phyloP scores from a whole-genome alignment of 1,140 invertebrate species.

The Drosophila erecta region DNA sequence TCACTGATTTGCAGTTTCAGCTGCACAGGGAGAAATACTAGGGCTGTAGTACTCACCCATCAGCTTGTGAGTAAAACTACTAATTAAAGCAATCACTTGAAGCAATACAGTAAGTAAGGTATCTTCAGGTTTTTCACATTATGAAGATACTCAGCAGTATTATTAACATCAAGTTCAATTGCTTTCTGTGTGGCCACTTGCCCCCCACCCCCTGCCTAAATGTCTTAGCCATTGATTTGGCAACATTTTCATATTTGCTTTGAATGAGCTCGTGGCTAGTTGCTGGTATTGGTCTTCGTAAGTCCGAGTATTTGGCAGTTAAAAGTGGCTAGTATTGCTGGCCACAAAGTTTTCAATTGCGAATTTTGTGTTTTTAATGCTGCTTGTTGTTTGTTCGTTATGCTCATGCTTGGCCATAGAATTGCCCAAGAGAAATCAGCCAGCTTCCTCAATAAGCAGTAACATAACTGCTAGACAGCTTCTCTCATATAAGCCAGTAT shows the following conservation, averaged over 20 bases:
- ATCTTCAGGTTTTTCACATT: too few relatives aligned
- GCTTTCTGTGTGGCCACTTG: not conserved
- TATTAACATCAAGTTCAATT: not conserved
- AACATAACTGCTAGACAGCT: not conserved
- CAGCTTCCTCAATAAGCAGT: slow-evolving; percentile 25
- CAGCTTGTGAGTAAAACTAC: too few relatives aligned
- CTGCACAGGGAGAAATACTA: slow-evolving; percentile 10
- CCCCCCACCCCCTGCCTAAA: not conserved
- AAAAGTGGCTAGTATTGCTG: slow-evolving; percentile 45
- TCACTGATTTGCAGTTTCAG: slow-evolving; percentile 13
- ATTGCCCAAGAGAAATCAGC: slow-evolving; percentile 38
- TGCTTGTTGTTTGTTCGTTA: slow-evolving; percentile 25
- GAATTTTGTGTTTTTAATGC: slow-evolving; percentile 58
- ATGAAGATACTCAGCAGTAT: not conserved
- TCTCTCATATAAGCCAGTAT: not conserved
- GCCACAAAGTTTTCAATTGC: slow-evolving; percentile 64
- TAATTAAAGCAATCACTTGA: not conserved
- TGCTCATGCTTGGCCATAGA: slow-evolving; percentile 49
- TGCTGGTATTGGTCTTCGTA: slow-evolving; percentile 44
- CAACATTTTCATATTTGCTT: slow-evolving; percentile 76
- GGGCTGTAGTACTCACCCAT: too few relatives aligned
- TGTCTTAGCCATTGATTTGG: slow-evolving; percentile 67
- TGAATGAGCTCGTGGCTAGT: slow-evolving; percentile 33
- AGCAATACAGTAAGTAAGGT: too few relatives aligned
- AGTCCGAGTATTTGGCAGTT: slow-evolving; percentile 54